Evolutionary conservation across 2,113 vertebrate genomes (phyloP).

Genomic region (Myrmecophaga tridactyla): DNA sequence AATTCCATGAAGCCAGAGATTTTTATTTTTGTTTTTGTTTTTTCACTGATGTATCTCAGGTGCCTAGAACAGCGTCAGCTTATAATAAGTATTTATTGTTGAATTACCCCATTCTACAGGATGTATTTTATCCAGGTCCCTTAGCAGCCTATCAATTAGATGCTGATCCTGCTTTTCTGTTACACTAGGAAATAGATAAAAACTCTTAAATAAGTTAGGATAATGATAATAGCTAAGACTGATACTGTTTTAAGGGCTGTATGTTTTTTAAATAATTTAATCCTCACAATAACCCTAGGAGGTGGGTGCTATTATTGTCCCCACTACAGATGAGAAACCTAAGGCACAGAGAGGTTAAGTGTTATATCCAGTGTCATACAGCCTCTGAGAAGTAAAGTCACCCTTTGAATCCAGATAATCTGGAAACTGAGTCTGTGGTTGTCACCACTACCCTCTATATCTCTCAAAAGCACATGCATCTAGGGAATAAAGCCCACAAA

Average conservation of each 20-base stretch:
- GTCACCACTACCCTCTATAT: not conserved
- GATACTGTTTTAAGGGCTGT: not conserved
- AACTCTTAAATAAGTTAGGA: not conserved
- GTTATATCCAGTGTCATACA: not conserved
- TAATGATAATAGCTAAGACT: not conserved
- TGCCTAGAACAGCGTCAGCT: not conserved
- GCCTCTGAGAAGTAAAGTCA: not conserved
- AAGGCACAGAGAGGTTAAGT: not conserved
- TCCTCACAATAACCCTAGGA: not conserved
- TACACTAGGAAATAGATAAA: not conserved
- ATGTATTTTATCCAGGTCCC: not conserved
- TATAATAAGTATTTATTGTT: not conserved
- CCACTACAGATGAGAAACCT: not conserved
- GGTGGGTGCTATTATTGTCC: not conserved
- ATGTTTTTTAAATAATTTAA: not conserved
- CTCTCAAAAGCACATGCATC: not conserved
- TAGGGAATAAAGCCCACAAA: not conserved
- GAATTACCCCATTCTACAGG: not conserved
- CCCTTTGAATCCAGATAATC: not conserved
- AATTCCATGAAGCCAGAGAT: not conserved
- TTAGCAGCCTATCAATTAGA: not conserved
- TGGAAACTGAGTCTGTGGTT: not conserved
- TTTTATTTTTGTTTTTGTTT: conserved; percentile 9
- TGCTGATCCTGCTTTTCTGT: not conserved
- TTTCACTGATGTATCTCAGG: not conserved